Conservation (phyloP, 2,888 invertebrate species). For the Brachypalpus laphriformis region DNA sequence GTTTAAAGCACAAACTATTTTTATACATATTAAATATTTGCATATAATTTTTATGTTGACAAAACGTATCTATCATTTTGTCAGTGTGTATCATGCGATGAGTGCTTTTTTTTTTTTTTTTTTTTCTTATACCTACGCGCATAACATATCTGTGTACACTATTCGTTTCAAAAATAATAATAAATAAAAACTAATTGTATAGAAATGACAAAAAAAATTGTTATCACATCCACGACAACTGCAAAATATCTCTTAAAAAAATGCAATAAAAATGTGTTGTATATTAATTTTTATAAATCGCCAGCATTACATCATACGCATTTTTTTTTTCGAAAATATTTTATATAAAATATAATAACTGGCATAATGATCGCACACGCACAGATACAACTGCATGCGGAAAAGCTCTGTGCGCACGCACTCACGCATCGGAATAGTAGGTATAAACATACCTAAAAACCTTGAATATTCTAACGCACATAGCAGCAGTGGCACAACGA, state of each 20-base stretch:
- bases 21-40: slow-evolving; percentile 24
- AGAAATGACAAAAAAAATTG: slow-evolving; percentile 28
- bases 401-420: slow-evolving; percentile 66
- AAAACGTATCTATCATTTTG: slow-evolving; percentile 8
- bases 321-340: slow-evolving; percentile 19
- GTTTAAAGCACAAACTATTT: slow-evolving; percentile 20
- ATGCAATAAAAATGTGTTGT: slow-evolving; percentile 31
- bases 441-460: slow-evolving; percentile 48
- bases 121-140: not conserved
- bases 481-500: slow-evolving; percentile 48
- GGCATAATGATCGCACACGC: slow-evolving; percentile 48
- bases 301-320: slow-evolving; percentile 63
- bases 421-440: slow-evolving; percentile 55
- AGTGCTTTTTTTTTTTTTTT: not conserved
- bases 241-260: slow-evolving; percentile 28
- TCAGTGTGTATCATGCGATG: not conserved
- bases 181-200: slow-evolving; percentile 1
- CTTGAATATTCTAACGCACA: slow-evolving; percentile 65
- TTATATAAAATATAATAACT: slow-evolving; percentile 25
- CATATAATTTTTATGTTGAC: slow-evolving; percentile 6
- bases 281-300: not conserved
- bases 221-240: slow-evolving; percentile 25
- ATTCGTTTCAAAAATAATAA: not conserved
- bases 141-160: not conserved
- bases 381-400: slow-evolving; percentile 70